Base-by-base conservation (phyloP, 2,113 vertebrate genomes). In the Balaeniceps rex region DNA sequence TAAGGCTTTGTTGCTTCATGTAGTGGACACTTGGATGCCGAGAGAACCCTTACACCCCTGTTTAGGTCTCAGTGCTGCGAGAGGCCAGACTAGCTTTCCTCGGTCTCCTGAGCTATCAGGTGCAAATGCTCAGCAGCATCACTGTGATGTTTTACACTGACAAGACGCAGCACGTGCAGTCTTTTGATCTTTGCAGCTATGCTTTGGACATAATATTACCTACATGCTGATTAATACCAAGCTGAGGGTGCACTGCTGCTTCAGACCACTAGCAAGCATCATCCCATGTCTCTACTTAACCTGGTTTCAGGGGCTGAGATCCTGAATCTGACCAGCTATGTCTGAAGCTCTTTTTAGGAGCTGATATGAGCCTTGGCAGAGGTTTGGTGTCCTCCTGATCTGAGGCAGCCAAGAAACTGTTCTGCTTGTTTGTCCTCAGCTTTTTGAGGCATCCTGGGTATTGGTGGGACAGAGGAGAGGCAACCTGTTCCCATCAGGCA, bases 141-240 rank as follows among this genome's bases (percentile, higher is more conserved):
- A 36, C 2, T 0, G 0, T 21, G 70, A 9, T 33, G 11, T 25
- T 71, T 47, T 60, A 26, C 10, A 13, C 12, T 7, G 7, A 11
- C 19, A 49, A 61, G 64, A 52, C 14, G 18, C 19, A 51, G 54
- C 21, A 7, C 22, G 0, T 19, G 18, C 36, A 57, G 38, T 31
- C 58, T 75, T 46, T 13, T 57, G 40, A 54, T 34, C 40, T 42
- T 44, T 47, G 79, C 51, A 47, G 51, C 58, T 23, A 7, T 22
- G 14, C 40, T 15, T 11, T 52, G 65, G 65, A 36, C 14, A 4
- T 57, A 0, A 0, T 36, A 19, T 42, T 70, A 12, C 25, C n/a
- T 19, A 6, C 7, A 3, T 29, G 10, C 26, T 40, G 52, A 24
- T 40, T 36, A 34, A 51, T 21, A 24, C 33, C 28, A 60, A 55